Evolutionary conservation across 2,113 vertebrate genomes (phyloP).

Genomic region (Tupaia chinensis): DNA sequence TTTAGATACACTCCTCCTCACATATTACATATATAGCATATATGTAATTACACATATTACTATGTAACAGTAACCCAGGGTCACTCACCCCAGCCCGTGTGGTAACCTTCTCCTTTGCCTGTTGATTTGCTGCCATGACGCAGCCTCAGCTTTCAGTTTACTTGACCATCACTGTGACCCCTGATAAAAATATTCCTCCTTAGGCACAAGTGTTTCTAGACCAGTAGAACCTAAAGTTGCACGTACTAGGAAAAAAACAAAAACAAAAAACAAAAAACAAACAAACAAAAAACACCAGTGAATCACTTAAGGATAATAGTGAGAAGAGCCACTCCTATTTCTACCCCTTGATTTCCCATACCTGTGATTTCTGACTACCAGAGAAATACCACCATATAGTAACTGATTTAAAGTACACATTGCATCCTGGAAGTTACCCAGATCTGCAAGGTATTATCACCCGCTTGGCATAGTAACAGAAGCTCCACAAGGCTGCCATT

Average conservation of each 20-base stretch:
- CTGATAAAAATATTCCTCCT: background rate
- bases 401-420: background rate
- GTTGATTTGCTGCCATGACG: background rate
- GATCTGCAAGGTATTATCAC: background rate
- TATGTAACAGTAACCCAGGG: background rate
- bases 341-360: background rate
- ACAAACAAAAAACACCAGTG: background rate
- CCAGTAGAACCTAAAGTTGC: background rate
- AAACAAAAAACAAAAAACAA: too few relatives aligned
- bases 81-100: background rate
- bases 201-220: background rate
- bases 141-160: background rate
- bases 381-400: background rate
- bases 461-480: background rate
- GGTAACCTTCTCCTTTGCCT: background rate
- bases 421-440: background rate
- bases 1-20: background rate
- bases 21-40: background rate
- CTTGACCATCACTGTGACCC: background rate
- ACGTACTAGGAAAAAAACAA: background rate
- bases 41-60: background rate
- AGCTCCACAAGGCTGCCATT: slow-evolving; percentile 11
- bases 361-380: background rate
- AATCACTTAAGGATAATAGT: background rate
- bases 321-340: background rate